Evolutionary conservation across 2,113 vertebrate species (phyloP).

Genomic region (Terrapene triunguis): DNA sequence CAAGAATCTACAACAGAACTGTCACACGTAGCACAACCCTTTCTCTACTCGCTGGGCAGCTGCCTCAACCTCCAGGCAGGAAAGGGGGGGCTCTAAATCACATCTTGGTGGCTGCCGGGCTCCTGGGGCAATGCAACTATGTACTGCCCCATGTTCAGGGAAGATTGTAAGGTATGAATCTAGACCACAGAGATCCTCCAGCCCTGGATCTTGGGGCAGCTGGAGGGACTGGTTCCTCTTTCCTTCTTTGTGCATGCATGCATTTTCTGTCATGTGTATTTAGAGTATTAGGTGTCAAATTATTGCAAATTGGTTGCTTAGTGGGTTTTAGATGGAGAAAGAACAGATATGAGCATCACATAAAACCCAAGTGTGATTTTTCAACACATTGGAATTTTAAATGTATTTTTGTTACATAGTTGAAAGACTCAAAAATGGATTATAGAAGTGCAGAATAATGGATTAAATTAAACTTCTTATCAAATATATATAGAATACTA

Average conservation of each 20-base stretch:
- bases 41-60: neutral
- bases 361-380: no score
- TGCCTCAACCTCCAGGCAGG: neutral
- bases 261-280: neutral
- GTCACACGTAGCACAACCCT: neutral
- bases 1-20: neutral
- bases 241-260: neutral
- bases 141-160: neutral
- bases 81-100: neutral
- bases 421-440: neutral
- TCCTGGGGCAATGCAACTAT: neutral
- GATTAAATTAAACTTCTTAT: neutral
- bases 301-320: neutral
- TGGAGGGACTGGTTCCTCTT: neutral
- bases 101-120: neutral
- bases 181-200: neutral
- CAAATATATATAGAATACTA: neutral
- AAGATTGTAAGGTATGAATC: neutral
- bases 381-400: neutral
- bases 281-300: neutral
- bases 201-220: neutral
- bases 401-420: neutral
- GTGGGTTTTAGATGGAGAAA: neutral
- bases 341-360: no score
- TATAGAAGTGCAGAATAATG: neutral